Base-by-base conservation (phyloP, 2,888 invertebrate species). In the Anthrax anthrax region DNA sequence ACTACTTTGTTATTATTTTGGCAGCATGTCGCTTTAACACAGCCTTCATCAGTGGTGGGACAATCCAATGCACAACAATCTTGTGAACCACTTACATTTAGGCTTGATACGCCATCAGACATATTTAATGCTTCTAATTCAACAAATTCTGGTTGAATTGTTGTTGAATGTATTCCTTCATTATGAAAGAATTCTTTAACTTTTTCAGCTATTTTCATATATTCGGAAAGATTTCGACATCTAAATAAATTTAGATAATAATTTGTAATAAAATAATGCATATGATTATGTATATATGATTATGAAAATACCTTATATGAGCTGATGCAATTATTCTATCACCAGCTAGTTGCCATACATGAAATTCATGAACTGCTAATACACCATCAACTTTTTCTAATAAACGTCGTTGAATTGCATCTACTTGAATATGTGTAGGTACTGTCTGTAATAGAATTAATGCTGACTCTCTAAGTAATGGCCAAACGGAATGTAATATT, bases 101-200 rank as follows among this genome's bases (percentile, higher is more conserved):
- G 58, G 57, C 69, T 58, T 55, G 72, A 63, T 52, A 69, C 59
- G 58, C 71, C 58, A 58, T 69, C 69, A 10, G 66, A 66, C 57
- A 67, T 60, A 44, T 64, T 65, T 44, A 61, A 60, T 49, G 73
- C 63, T 40, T 77, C 80, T 58, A 86, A 75, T 64, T 95, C 94
- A 43, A 90, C 83, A 67, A 96, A 96, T 71, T 97, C 97, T 0
- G 96, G 96, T 64, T 97, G 96, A 63, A 97, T 96, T 29, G 97
- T 97, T 18, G 96, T 96, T 38, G 96, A 96, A 69, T 97, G 97
- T 56, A 97, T 96, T 43, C 96, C 96, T 68, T 95, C 94, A 63
- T 95, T 89, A 69, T 97, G 97, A 70, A 97, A 96, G 72, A 96
- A 90, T 63, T 90, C 87, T 67, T 96, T 97, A 10, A 96, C 89